Base-by-base conservation (phyloP, 2,888 invertebrate species). In the Pediacus dermestoides region DNA sequence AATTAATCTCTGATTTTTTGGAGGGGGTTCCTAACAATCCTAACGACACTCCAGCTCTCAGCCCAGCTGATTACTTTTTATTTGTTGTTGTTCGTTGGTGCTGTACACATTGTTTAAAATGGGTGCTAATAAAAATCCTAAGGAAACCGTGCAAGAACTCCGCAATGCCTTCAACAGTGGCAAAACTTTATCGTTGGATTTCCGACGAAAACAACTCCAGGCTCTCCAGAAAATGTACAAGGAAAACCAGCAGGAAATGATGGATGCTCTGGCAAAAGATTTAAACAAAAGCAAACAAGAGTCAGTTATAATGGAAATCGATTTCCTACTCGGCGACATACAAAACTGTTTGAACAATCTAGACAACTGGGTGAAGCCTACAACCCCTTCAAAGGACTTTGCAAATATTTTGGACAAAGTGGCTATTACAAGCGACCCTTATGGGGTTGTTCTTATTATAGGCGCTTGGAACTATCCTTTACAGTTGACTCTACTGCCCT, bases 381-480 rank as follows among this genome's bases (percentile, higher is more conserved):
- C 84, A 52, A 75, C 74, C 68, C 84, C 85, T 2, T 51, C 75
- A 9, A 88, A 85, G 63, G 73, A 77, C 14, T 46, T 88, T 14
- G 78, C 82, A 0, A 86, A 88, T 61, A 63, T 84, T 10, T 63
- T 89, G 40, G 89, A 89, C 55, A 76, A 76, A 11, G 78, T 88
- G 7, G 73, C 80, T 39, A 80, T 89, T 53, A 78, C 78, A 61
- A 83, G 85, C 50, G 95, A 99, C 60, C 97, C 99, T 0, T 89
- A 81, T 62, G 99, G 99, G 11, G 90, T 96, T 14, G 88, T 85
- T 2, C 75, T 99, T 2, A 74, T 90, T 1, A 82, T 91, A 47
- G 90, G 93, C 0, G 88, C 96, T 1, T 99, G 97, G 97, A 99
- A 99, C 74, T 97, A 96, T 73, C 97, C 97, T 0, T 63, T 96